Conservation (phyloP, 2,888 invertebrate species). For the Polydrusus pterygomalis region DNA sequence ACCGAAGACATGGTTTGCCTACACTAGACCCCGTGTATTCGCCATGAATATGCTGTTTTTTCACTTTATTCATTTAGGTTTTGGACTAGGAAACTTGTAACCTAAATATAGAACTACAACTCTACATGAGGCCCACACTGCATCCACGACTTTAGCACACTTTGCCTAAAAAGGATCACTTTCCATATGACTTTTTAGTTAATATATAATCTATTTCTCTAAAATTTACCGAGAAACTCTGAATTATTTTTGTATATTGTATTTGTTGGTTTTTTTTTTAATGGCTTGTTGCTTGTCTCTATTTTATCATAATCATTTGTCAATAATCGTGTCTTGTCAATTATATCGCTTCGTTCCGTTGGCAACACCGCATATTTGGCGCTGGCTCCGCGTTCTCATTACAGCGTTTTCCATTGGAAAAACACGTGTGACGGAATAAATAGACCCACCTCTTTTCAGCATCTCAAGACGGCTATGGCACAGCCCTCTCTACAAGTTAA, state of each 20-base stretch:
- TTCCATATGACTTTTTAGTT: constrained; percentile 1
- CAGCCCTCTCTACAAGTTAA: too few relatives aligned
- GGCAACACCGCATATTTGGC: constrained; percentile 23
- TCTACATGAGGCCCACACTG: constrained; percentile 38
- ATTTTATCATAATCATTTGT: constrained; percentile 39
- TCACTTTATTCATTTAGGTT: constrained; percentile 49
- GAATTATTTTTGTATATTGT: constrained; percentile 5
- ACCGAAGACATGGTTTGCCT: constrained; percentile 78
- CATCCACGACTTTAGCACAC: constrained; percentile 1
- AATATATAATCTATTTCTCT: background rate
- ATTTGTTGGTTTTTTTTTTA: constrained; percentile 33
- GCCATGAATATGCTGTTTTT: constrained; percentile 49
- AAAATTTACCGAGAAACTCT: background rate
- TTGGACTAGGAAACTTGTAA: constrained; percentile 39
- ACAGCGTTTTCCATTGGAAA: background rate
- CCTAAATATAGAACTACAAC: constrained; percentile 48
- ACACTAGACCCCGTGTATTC: constrained; percentile 54
- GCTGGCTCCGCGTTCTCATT: background rate
- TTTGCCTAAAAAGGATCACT: constrained; percentile 9
- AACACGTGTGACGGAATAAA: too few relatives aligned
- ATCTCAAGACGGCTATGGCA: too few relatives aligned
- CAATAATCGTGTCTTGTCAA: constrained; percentile 21
- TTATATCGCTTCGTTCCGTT: background rate
- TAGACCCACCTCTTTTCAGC: too few relatives aligned
- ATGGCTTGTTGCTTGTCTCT: constrained; percentile 24